phyloP scores from a whole-genome alignment of 2,888 invertebrate genomes.

The Troides aeacus region DNA sequence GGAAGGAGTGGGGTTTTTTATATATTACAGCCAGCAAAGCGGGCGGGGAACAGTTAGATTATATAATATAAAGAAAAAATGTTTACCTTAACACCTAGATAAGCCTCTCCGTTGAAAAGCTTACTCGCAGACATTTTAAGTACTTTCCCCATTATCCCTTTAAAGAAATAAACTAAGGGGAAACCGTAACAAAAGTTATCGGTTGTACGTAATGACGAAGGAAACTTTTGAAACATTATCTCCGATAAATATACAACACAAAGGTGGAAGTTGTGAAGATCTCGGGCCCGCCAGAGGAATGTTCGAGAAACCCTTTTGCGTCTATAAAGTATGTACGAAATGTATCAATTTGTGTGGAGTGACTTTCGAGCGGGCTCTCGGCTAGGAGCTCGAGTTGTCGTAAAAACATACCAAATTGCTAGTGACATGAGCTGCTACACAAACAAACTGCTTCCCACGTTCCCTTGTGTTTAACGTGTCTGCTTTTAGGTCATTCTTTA shows the following conservation, averaged over 20 bases:
- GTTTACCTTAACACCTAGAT: not conserved
- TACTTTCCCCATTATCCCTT: not conserved
- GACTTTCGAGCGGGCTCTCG: slow-evolving; percentile 8
- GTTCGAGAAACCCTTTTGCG: slow-evolving; percentile 21
- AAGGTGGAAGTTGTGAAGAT: slow-evolving; percentile 13
- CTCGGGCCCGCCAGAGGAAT: slow-evolving; percentile 10
- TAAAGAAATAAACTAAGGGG: not conserved
- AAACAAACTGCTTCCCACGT: slow-evolving; percentile 33
- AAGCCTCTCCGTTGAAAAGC: not conserved
- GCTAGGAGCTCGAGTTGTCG: slow-evolving; percentile 33
- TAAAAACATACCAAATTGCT: slow-evolving; percentile 37
- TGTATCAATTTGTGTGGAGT: slow-evolving; percentile 25
- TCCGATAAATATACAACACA: slow-evolving; percentile 11
- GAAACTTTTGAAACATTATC: slow-evolving; percentile 2
- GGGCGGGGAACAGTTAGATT: no score
- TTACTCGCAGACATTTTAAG: not conserved
- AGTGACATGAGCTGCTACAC: slow-evolving; percentile 35
- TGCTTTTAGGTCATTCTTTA: slow-evolving; percentile 17
- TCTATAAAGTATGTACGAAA: slow-evolving; percentile 28
- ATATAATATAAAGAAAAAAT: no score
- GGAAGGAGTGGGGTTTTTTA: no score
- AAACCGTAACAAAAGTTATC: not conserved
- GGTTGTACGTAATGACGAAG: not conserved
- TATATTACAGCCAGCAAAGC: no score
- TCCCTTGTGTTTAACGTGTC: slow-evolving; percentile 28